Evolutionary conservation across 2,113 vertebrate species (phyloP).

Genomic region (Chaetops frenatus): DNA sequence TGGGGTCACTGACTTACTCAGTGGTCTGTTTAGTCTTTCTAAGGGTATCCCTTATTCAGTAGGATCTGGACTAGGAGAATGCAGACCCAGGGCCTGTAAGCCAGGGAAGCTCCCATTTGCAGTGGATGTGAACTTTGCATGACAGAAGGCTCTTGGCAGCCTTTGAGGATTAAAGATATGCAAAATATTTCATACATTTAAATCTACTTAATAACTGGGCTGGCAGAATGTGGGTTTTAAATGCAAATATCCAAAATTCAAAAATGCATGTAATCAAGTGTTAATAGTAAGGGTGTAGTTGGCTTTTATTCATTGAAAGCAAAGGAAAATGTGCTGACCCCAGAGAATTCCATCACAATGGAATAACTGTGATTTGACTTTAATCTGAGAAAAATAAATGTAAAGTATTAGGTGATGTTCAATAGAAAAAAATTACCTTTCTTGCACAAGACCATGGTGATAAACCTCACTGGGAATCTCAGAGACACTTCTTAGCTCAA

Average conservation of each 20-base stretch:
- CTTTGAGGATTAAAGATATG: neutral
- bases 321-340: neutral
- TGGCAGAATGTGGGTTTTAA: neutral
- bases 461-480: neutral
- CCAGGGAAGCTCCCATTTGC: neutral
- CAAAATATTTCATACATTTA: neutral
- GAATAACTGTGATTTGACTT: neutral
- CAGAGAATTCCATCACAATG: neutral
- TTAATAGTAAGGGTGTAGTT: neutral
- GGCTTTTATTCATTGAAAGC: neutral
- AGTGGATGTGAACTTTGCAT: neutral
- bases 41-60: neutral
- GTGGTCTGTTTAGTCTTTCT: neutral
- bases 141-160: neutral
- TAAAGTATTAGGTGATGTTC: neutral
- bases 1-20: neutral
- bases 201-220: neutral
- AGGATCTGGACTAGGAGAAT: neutral
- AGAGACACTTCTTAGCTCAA: neutral
- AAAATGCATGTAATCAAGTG: neutral
- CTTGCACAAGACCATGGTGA: neutral
- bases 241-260: neutral
- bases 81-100: rapidly evolving
- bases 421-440: neutral
- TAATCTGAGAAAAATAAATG: neutral